Evolutionary conservation across 2,888 invertebrate genomes (phyloP).

Genomic region (Nebria salina): DNA sequence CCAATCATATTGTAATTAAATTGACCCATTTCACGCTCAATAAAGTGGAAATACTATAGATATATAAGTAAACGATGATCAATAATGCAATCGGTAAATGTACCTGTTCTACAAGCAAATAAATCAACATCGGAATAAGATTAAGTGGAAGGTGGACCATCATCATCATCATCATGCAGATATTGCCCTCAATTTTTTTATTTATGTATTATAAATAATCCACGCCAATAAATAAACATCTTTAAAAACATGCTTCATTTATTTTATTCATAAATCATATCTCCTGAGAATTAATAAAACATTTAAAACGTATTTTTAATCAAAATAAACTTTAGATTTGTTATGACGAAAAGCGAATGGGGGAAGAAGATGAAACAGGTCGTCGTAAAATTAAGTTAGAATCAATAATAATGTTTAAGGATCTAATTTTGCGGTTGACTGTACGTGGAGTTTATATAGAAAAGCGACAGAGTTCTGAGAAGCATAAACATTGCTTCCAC

Average conservation of each 20-base stretch:
- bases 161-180: neutral
- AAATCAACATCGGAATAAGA: neutral
- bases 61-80: neutral
- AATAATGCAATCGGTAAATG: neutral
- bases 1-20: neutral
- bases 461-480: conserved; percentile 48
- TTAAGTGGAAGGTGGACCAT: neutral
- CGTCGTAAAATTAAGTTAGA: neutral
- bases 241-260: no score
- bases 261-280: no score
- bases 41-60: neutral
- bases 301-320: no score
- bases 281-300: no score
- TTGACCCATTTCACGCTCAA: neutral
- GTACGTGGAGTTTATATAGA: conserved; percentile 19
- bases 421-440: neutral
- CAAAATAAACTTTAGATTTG: no score
- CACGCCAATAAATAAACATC: no score
- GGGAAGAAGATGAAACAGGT: neutral
- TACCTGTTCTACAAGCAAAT: neutral
- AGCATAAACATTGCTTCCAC: conserved; percentile 28
- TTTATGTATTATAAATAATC: neutral
- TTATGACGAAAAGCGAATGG: neutral
- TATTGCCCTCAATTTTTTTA: neutral
- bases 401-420: neutral